These are phyloP conservation scores for Aporrectodea caliginosa DNA, from an alignment of 1,140 invertebrate species.

Conservation along the genomic window DNA sequence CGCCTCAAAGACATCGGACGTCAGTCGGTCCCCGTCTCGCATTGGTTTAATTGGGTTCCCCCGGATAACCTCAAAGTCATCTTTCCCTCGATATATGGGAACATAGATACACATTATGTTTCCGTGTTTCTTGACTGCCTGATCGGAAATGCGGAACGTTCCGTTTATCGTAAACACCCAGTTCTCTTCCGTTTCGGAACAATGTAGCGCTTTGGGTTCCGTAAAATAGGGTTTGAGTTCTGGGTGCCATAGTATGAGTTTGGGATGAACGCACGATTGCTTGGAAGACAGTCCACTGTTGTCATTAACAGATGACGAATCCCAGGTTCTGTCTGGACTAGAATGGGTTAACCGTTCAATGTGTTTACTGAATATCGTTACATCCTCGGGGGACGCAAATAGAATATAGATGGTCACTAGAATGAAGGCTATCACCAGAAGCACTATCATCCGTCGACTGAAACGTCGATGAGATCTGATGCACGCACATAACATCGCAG, in stretches of 20 bases:
- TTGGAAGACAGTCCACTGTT: neutral
- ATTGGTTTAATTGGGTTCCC: slow-evolving; percentile 1
- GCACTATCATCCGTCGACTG: neutral
- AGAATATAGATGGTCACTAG: neutral
- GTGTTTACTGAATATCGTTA: neutral
- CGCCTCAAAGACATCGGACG: slow-evolving; percentile 17
- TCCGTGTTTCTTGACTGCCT: slow-evolving; percentile 22
- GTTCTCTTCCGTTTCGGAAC: slow-evolving; percentile 14
- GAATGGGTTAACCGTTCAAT: neutral
- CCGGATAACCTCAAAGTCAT: slow-evolving; percentile 12
- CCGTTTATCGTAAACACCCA: slow-evolving; percentile 28
- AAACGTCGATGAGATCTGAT: neutral
- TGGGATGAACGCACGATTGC: neutral
- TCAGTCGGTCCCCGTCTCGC: neutral
- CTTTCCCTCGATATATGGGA: neutral
- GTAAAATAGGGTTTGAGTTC: neutral
- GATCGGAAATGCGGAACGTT: slow-evolving; percentile 22
- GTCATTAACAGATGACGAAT: too few relatives aligned
- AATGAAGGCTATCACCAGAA: neutral
- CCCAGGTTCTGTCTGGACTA: neutral
- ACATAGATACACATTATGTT: slow-evolving; percentile 20
- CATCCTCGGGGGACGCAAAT: neutral
- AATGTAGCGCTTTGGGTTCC: slow-evolving; percentile 12
- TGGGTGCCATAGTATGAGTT: neutral
- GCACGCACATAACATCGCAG: neutral